Evolutionary conservation across 2,888 invertebrate species (phyloP), one percentile per base, ranked within the genome.

Genomic region (Eurytoma californica): DNA sequence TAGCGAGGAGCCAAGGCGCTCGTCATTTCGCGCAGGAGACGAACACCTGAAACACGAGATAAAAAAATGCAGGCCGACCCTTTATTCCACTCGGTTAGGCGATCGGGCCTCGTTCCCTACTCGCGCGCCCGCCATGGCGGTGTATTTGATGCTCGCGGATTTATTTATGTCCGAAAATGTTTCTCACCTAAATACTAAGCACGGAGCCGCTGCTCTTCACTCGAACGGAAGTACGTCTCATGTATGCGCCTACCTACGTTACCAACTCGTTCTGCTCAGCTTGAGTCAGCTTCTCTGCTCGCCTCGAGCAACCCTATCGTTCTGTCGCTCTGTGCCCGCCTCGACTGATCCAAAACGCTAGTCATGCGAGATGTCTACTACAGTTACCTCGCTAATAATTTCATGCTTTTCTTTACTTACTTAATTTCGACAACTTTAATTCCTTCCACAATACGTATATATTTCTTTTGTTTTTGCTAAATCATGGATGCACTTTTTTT

Each of bases 101-200:
- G 14, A 58, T 0, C 1, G 39, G 18, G 12, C 30, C 39, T 14
- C n/a, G 47, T 18, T 4, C 14, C 14, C 14, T 14, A 18, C 12
- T 28, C 55, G 16, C 70, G 39, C 20, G 18, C 4, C 7, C 7
- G 13, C 63, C 66, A 72, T 51, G 51, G 14, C 13, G 9, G 16
- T 4, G 9, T 39, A 9, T 0, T 39, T 9, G 55, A 55, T 72
- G 30, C 16, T 18, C 65, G 53, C 61, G 51, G 61, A 76, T 76
- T 51, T 30, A n/a, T 58, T 49, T 9, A 55, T 55, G 60, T 24
- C 53, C 53, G 68, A 72, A 63, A 53, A 58, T 39, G 9, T 68
- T 24, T 74, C 79, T 79, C 70, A 79, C 79, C 79, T 68, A 75
- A 70, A 55, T 51, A 53, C 39, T 53, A 55, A 69, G 51, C 58